A percentile compares a stretch with the other conserved stretches of the same genome.
Evolutionary conservation across 1,140 invertebrate species (phyloP).

Genomic region (Cephus cinctus): DNA sequence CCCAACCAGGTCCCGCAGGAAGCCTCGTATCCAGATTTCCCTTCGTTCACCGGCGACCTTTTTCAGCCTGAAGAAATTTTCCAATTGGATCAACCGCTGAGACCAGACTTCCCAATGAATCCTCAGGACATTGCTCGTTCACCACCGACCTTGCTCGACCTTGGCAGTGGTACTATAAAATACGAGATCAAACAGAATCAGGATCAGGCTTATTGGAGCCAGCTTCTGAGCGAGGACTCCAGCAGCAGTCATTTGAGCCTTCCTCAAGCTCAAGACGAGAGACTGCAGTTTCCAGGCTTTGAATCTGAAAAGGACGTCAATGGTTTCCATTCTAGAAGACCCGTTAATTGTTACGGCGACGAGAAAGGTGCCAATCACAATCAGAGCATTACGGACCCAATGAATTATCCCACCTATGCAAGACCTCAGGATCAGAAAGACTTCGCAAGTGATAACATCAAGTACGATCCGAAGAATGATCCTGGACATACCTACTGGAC

Average conservation of each 20-base stretch:
- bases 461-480: conserved; percentile 14
- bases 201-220: conserved; percentile 46
- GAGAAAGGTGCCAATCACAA: conserved; percentile 6
- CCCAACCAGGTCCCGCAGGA: conserved; percentile 43
- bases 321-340: conserved; percentile 13
- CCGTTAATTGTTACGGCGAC: conserved; percentile 14
- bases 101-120: conserved; percentile 58
- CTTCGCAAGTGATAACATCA: neutral
- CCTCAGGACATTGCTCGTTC: conserved; percentile 59
- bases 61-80: conserved; percentile 79
- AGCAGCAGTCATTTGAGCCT: conserved; percentile 54
- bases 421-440: conserved; percentile 22
- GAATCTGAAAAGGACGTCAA: conserved; percentile 10
- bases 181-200: conserved; percentile 45
- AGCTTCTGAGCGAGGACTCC: conserved; percentile 55
- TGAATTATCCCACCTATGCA: conserved; percentile 11
- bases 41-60: conserved; percentile 63
- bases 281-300: conserved; percentile 22
- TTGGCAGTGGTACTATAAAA: conserved; percentile 68
- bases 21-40: conserved; percentile 51
- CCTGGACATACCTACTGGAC: conserved; percentile 22
- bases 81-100: conserved; percentile 72
- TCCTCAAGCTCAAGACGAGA: conserved; percentile 26
- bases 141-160: conserved; percentile 68
- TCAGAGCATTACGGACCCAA: conserved; percentile 4